phyloP scores from a whole-genome alignment of 2,797 vertebrate genomes.

The Mormyrus hasselquistii region DNA sequence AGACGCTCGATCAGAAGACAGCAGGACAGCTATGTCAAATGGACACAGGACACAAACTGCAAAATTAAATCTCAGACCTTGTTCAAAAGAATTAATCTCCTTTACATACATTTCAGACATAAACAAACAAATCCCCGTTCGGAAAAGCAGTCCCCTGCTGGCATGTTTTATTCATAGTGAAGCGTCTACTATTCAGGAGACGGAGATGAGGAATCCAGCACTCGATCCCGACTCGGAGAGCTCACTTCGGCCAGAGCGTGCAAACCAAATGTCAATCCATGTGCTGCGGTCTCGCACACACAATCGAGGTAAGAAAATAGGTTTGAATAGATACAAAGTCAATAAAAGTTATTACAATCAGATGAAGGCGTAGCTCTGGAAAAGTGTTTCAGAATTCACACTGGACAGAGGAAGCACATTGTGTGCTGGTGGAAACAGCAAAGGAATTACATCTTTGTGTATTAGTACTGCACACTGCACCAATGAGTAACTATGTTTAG shows the following conservation, averaged over 20 bases:
- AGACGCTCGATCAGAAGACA: background rate
- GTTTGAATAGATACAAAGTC: background rate
- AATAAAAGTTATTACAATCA: background rate
- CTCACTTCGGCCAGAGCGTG: background rate
- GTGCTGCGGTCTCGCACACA: background rate
- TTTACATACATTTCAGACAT: background rate
- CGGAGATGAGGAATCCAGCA: conserved; percentile 20
- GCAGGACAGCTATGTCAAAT: background rate
- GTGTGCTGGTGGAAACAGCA: background rate
- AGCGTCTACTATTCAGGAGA: background rate
- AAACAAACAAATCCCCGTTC: background rate
- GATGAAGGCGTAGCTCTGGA: background rate
- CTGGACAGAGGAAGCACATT: background rate
- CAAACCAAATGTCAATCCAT: background rate
- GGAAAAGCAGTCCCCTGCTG: background rate
- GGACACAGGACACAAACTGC: background rate
- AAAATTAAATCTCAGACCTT: background rate
- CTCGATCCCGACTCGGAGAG: conserved; percentile 9
- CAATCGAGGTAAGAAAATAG: background rate
- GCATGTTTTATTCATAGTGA: conserved; percentile 21
- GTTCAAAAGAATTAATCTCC: background rate
- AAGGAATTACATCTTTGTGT: background rate
- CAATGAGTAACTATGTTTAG: background rate
- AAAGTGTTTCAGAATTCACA: background rate
- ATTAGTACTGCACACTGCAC: background rate